Conservation (phyloP, 1,140 invertebrate genomes). For the Carcinoscorpius rotundicauda region DNA sequence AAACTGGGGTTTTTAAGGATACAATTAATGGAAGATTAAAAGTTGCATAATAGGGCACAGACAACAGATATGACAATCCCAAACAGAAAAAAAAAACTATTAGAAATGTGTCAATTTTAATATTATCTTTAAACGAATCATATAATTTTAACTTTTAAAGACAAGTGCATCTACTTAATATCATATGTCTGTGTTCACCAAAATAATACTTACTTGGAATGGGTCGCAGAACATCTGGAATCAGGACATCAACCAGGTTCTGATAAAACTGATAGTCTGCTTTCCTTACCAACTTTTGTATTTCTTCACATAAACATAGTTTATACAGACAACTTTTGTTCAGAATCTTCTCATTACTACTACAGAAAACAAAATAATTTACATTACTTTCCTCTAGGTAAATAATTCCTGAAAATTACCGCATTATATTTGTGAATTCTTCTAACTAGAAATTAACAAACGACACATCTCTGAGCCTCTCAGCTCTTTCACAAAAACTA, state of each 20-base stretch:
- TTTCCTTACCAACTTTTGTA: constrained; percentile 49
- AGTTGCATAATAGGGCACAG: not conserved
- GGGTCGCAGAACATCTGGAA: constrained; percentile 87
- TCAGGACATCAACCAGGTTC: constrained; percentile 84
- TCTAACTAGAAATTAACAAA: no score
- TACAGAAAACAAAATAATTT: no score
- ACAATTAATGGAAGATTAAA: no score
- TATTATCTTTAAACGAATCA: no score
- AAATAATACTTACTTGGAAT: constrained; percentile 60
- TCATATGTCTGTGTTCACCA: not conserved
- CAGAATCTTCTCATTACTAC: no score
- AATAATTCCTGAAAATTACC: no score
- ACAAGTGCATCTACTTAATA: not conserved
- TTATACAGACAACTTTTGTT: not conserved
- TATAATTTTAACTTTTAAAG: no score
- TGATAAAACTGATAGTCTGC: constrained; percentile 94
- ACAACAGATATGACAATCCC: not conserved
- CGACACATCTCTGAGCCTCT: no score
- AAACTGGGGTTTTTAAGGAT: no score
- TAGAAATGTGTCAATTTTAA: not conserved
- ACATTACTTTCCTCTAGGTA: no score
- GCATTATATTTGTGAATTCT: no score
- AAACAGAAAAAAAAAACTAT: not conserved
- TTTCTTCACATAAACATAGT: constrained; percentile 12
- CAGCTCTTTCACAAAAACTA: no score